These are phyloP conservation scores for Willisornis vidua DNA, from an alignment of 2,113 vertebrate genomes.

Conservation along the genomic window DNA sequence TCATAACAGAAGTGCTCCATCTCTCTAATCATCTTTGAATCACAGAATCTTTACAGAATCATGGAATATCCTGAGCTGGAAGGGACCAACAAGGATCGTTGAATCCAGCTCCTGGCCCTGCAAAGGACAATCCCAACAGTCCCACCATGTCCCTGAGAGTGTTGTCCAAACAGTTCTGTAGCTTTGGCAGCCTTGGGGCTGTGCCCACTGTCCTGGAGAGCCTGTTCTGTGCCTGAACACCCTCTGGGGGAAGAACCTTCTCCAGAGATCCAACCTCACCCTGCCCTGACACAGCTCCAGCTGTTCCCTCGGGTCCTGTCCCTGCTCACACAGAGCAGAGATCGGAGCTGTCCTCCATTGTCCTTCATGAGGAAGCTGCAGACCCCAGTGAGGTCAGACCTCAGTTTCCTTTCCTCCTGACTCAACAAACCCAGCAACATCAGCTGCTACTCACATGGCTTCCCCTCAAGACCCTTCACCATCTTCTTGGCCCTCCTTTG, in stretches of 20 bases:
- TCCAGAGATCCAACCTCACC: not conserved
- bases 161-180: accelerated
- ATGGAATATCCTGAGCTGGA: not conserved
- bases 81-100: not conserved
- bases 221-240: accelerated
- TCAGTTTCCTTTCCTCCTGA: not conserved
- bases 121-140: not conserved
- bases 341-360: not conserved
- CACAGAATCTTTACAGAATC: not conserved
- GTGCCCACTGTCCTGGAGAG: not conserved
- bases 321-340: not conserved
- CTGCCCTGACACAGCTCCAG: not conserved
- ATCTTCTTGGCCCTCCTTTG: not conserved
- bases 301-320: accelerated
- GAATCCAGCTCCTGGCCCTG: not conserved
- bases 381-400: not conserved
- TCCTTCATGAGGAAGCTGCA: not conserved
- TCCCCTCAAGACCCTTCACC: not conserved
- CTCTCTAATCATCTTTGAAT: not conserved
- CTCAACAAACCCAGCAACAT: not conserved
- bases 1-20: not conserved
- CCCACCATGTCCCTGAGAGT: not conserved
- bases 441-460: not conserved
- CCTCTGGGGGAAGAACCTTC: not conserved
- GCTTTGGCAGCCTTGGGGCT: not conserved